Conservation (phyloP, 2,888 invertebrate species). For the Trachelus iudaicus region DNA sequence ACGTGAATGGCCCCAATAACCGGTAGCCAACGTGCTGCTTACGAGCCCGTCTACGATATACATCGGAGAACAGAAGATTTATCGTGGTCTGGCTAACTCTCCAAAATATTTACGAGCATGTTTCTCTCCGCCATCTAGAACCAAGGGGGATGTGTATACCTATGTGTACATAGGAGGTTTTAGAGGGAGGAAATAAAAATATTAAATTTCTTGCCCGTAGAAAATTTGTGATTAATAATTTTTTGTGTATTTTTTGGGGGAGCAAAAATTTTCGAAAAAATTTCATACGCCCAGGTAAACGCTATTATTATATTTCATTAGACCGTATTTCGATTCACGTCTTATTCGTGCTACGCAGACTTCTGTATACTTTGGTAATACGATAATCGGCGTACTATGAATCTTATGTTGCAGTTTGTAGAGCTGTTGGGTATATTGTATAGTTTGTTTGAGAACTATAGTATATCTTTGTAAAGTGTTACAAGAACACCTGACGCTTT, state of each 20-base stretch:
- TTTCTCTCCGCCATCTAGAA: background rate
- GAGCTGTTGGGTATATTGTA: background rate
- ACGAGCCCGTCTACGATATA: background rate
- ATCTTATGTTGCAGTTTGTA: background rate
- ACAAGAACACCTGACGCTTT: background rate
- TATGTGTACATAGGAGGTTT: background rate
- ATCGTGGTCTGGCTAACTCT: background rate
- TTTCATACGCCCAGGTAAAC: background rate
- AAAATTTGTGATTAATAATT: background rate
- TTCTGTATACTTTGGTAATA: background rate
- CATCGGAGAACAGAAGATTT: background rate
- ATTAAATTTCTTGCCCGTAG: background rate
- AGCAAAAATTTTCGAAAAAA: background rate
- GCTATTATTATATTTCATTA: background rate
- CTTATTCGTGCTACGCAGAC: background rate
- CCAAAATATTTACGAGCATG: background rate
- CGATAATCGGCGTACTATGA: background rate
- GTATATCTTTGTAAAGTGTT: background rate
- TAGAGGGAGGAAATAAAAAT: background rate
- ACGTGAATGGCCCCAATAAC: background rate
- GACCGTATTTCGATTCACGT: background rate
- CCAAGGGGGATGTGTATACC: background rate
- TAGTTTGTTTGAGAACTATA: background rate
- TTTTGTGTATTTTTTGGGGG: background rate
- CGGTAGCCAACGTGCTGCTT: background rate